Conservation (phyloP, 2,113 vertebrate genomes). For the Cyphomyrus plagiostoma region DNA sequence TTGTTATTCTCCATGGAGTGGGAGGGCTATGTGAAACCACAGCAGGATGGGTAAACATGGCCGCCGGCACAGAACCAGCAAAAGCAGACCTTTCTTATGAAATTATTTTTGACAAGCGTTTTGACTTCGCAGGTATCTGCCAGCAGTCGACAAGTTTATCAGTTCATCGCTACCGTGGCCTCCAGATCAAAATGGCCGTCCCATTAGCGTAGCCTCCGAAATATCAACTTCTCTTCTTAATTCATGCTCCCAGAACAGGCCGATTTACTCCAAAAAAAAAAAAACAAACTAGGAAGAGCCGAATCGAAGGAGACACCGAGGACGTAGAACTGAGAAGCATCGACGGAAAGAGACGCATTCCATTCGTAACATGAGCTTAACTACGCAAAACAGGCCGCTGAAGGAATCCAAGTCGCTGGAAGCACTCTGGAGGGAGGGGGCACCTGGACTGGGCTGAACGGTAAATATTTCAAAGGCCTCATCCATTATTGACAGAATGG, state of each 20-base stretch:
- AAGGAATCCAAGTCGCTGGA: slow-evolving; percentile 35
- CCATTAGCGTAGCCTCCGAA: background rate
- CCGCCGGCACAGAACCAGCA: background rate
- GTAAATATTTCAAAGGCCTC: slow-evolving; percentile 69
- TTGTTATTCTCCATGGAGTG: background rate
- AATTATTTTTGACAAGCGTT: background rate
- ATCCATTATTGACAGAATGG: slow-evolving; percentile 64
- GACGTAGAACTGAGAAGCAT: background rate
- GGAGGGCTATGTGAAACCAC: background rate
- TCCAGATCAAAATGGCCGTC: background rate
- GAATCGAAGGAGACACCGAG: background rate
- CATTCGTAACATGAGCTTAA: slow-evolving; percentile 13
- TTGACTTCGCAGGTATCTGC: background rate
- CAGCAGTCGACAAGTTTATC: background rate
- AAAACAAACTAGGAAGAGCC: background rate
- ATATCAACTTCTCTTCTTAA: background rate
- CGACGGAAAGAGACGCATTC: background rate
- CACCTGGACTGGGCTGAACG: slow-evolving; percentile 60
- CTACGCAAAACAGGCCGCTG: background rate
- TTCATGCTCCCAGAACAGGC: background rate
- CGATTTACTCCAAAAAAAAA: background rate
- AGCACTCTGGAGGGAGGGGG: slow-evolving; percentile 39
- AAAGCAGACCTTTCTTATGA: background rate
- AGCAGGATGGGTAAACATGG: background rate
- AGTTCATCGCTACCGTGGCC: background rate